Evolutionary conservation across 2,797 vertebrate species (phyloP).

Genomic region (Cheirogaleus major): DNA sequence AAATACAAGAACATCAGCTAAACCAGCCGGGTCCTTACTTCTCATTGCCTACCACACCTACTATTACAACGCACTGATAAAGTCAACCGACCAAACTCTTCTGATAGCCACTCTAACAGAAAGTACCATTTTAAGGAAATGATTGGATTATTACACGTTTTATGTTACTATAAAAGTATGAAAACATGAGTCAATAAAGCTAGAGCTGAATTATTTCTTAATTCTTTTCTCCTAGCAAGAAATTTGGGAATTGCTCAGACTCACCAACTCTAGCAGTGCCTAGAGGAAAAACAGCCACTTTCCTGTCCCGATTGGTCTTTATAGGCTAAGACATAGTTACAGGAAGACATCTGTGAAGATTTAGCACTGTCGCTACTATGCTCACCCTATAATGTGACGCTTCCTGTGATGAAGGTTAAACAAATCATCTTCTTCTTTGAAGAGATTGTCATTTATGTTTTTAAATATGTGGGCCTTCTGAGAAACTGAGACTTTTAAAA

Average conservation of each 20-base stretch:
- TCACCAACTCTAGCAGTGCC: neutral
- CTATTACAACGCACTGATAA: rapidly evolving
- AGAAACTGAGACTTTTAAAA: constrained; percentile 14
- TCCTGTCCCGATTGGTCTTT: neutral
- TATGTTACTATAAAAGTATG: neutral
- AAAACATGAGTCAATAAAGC: neutral
- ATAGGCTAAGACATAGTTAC: no score
- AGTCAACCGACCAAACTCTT: neutral
- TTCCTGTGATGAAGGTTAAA: neutral
- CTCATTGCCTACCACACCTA: rapidly evolving
- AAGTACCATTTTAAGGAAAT: neutral
- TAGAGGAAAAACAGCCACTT: neutral
- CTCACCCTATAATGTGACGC: rapidly evolving
- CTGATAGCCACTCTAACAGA: neutral
- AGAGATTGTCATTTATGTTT: neutral
- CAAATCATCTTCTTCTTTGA: neutral
- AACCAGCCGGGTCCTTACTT: rapidly evolving
- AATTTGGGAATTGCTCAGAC: neutral
- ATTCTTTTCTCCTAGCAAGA: neutral
- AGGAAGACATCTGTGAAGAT: rapidly evolving
- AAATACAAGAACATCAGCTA: neutral
- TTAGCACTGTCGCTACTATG: rapidly evolving
- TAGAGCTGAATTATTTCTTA: neutral
- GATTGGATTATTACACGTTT: neutral
- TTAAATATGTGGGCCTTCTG: constrained; percentile 2